Evolutionary conservation across 1,140 invertebrate species (phyloP).

Genomic region (Trissolcus basalis): DNA sequence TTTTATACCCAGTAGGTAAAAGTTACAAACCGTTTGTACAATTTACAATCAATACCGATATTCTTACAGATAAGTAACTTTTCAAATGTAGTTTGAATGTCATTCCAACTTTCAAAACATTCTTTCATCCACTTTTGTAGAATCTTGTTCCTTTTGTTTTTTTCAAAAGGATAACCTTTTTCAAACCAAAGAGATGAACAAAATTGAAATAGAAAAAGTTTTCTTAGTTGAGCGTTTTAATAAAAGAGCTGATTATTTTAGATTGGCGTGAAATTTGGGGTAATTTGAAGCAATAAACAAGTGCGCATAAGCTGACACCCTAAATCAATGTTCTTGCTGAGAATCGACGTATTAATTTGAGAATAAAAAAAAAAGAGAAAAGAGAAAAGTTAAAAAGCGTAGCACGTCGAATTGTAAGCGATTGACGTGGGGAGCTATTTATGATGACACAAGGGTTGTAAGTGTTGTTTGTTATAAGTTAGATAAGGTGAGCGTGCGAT

Average conservation of each 20-base stretch:
- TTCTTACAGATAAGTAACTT: neutral
- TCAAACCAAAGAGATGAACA: too few relatives aligned
- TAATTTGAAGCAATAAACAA: too few relatives aligned
- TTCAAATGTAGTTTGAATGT: neutral
- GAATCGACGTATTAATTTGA: conserved; percentile 15
- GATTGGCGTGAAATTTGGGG: too few relatives aligned
- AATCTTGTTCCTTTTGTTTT: too few relatives aligned
- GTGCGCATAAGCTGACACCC: too few relatives aligned
- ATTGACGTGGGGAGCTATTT: conserved; percentile 38
- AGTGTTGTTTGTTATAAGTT: conserved; percentile 59
- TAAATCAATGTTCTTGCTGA: conserved; percentile 23
- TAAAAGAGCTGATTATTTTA: too few relatives aligned
- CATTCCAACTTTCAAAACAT: too few relatives aligned
- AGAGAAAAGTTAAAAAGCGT: conserved; percentile 9
- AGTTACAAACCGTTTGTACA: neutral
- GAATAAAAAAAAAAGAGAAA: neutral
- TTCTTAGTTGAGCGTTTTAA: too few relatives aligned
- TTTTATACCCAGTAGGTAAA: neutral
- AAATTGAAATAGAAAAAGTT: too few relatives aligned
- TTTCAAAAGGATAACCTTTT: too few relatives aligned
- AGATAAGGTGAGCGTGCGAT: conserved; percentile 47
- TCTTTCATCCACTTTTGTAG: too few relatives aligned
- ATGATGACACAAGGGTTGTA: conserved; percentile 54
- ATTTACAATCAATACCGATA: neutral
- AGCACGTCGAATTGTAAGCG: conserved; percentile 23